phyloP scores from a whole-genome alignment of 2,113 vertebrate species.

The Microtus pennsylvanicus region DNA sequence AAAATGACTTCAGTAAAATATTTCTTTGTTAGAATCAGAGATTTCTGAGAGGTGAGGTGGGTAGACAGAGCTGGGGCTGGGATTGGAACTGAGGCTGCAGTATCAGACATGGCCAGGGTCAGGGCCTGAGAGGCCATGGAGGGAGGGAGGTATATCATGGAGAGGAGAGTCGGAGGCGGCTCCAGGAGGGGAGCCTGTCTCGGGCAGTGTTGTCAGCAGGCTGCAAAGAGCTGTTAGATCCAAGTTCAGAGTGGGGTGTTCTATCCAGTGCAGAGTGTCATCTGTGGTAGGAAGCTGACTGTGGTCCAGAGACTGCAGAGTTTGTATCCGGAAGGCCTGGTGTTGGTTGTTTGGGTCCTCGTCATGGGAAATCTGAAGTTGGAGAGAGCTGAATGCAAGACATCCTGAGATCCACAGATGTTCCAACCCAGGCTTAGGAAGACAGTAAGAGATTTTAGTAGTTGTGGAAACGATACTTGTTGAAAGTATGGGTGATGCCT shows the following conservation, averaged over 20 bases:
- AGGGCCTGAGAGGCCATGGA: not conserved
- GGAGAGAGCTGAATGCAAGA: not conserved
- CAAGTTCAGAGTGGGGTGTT: not conserved
- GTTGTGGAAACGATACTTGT: not conserved
- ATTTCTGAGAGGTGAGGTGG: not conserved
- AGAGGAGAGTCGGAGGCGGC: too few relatives aligned
- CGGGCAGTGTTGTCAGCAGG: not conserved
- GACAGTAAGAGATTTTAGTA: not conserved
- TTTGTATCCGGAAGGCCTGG: not conserved
- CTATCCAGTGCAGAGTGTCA: not conserved
- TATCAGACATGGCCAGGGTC: not conserved
- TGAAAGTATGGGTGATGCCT: not conserved
- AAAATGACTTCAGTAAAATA: conserved; percentile 59
- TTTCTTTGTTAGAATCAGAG: conserved; percentile 52
- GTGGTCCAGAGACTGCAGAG: not conserved
- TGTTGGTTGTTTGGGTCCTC: not conserved
- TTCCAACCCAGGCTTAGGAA: not conserved
- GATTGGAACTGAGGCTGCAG: not conserved
- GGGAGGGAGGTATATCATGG: not conserved
- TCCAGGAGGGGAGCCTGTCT: not conserved
- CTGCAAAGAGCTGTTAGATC: not conserved
- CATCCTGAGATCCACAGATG: not conserved
- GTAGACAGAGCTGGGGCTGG: not conserved
- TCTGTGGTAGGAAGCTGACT: not conserved
- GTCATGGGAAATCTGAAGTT: not conserved